Percentiles rank a stretch among this genome's conserved stretches.
Conservation (phyloP, 2,113 vertebrate species). For the Sinocyclocheilus anophthalmus region DNA sequence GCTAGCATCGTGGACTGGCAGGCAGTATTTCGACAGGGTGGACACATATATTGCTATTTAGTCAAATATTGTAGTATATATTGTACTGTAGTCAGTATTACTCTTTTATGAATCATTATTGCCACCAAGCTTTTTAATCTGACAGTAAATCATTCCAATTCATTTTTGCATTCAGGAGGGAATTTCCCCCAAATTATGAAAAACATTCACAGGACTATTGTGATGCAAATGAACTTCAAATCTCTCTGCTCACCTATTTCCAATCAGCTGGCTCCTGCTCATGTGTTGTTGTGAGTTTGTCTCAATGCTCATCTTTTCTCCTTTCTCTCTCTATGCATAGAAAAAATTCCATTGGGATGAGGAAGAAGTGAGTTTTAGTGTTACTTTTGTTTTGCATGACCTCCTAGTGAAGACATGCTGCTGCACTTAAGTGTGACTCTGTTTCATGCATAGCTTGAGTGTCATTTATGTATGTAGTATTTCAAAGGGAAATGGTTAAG, state of each 20-base stretch:
- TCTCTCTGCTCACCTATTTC: constrained; percentile 39
- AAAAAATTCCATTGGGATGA: constrained; percentile 82
- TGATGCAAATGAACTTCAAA: constrained; percentile 21
- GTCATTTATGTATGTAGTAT: constrained; percentile 34
- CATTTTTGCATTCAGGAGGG: neutral
- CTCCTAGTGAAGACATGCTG: constrained; percentile 22
- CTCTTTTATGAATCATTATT: neutral
- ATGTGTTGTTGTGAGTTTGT: constrained; percentile 32
- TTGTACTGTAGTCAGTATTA: neutral
- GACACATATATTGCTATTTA: neutral
- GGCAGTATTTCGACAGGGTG: neutral
- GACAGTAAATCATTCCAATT: neutral
- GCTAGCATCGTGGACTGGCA: neutral
- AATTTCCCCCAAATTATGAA: neutral
- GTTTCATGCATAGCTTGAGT: neutral
- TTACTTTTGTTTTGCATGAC: constrained; percentile 28
- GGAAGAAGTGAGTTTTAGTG: constrained; percentile 77
- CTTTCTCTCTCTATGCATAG: constrained; percentile 72
- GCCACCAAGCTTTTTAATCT: neutral
- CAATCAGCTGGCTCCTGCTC: constrained; percentile 49
- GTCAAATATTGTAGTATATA: too few species aligned
- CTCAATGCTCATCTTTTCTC: constrained; percentile 45
- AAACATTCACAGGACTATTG: neutral
- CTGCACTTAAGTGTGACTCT: constrained; percentile 17
- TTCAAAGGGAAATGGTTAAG: neutral